These are phyloP conservation scores for Athene cunicularia DNA, from an alignment of 2,113 vertebrate species.

Conservation along the genomic window DNA sequence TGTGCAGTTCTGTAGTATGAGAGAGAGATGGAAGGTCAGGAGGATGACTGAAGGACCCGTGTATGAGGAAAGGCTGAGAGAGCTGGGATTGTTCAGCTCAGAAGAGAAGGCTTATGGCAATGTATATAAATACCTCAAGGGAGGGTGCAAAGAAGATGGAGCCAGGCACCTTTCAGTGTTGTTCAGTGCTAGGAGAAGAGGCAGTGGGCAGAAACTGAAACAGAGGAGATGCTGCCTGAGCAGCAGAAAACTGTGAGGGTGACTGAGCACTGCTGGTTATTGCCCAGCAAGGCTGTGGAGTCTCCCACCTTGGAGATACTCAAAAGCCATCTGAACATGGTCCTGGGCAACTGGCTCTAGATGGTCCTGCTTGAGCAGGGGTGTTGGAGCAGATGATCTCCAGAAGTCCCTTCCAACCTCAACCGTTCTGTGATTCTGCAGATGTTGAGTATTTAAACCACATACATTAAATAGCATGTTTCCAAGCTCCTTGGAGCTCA, in stretches of 20 bases:
- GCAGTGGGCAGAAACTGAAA: neutral
- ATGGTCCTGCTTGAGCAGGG: neutral
- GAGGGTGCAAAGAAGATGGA: neutral
- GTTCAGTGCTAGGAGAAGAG: neutral
- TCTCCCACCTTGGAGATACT: neutral
- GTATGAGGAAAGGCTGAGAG: neutral
- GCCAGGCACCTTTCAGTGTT: neutral
- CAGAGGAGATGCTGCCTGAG: neutral
- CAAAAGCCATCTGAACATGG: neutral
- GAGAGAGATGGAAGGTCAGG: neutral
- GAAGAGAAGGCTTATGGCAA: neutral
- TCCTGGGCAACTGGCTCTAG: neutral
- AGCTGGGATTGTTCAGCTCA: neutral
- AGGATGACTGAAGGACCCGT: neutral
- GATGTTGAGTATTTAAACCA: neutral
- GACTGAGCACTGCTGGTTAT: neutral
- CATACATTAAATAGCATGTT: neutral
- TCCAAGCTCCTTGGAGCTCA: neutral
- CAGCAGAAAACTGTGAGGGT: neutral
- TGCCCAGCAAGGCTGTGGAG: neutral
- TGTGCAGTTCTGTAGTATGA: neutral
- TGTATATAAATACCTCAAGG: neutral
- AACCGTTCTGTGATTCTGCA: neutral
- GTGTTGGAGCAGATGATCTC: neutral
- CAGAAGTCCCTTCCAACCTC: neutral